phyloP scores from a whole-genome alignment of 2,797 vertebrate species.

The Bufotes viridis region DNA sequence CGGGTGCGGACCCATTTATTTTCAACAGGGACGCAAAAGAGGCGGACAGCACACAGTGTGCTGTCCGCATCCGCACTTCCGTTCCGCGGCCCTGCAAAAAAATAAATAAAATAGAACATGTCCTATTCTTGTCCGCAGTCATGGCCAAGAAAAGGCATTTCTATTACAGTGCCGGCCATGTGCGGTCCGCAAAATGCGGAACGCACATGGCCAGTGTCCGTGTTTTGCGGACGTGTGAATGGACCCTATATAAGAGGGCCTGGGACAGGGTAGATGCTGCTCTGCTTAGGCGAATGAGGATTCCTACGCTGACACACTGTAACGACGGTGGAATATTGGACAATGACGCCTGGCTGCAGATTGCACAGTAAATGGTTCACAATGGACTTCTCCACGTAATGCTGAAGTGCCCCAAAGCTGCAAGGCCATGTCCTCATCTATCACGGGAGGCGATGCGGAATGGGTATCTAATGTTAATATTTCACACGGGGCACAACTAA shows the following conservation, averaged over 20 bases:
- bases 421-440: constrained; percentile 22
- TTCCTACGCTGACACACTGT: neutral
- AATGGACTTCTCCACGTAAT: neutral
- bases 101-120: no score
- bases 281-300: neutral
- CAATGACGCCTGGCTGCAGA: neutral
- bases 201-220: no score
- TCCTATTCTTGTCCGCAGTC: accelerated
- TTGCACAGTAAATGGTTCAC: neutral
- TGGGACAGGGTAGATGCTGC: neutral
- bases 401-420: neutral
- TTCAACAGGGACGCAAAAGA: no score
- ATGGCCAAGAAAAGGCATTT: no score
- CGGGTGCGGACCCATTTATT: no score
- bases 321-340: neutral
- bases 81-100: no score
- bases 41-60: no score
- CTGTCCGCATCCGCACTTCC: no score
- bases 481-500: neutral
- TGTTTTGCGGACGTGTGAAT: no score
- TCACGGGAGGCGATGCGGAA: neutral
- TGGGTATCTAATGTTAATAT: neutral
- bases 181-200: no score
- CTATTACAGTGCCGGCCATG: no score
- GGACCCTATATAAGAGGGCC: neutral